Evolutionary conservation across 1,140 invertebrate genomes (phyloP).

Genomic region (Apolygus lucorum): DNA sequence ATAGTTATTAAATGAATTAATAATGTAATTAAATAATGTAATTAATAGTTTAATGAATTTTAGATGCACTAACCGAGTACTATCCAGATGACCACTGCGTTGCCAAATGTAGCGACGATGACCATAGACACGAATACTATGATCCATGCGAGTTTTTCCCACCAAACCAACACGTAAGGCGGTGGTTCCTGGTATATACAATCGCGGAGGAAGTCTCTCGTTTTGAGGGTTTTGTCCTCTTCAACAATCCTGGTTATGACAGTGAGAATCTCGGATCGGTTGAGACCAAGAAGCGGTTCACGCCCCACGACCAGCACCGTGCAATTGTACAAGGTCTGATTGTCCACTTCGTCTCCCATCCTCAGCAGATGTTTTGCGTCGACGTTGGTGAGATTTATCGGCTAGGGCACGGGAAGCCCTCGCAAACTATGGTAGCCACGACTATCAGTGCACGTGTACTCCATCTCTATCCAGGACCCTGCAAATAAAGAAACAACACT

Average conservation of each 20-base stretch:
- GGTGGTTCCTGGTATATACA: slow-evolving; percentile 25
- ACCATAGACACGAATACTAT: slow-evolving; percentile 63
- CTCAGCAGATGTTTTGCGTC: too few species aligned
- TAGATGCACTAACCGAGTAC: slow-evolving; percentile 60
- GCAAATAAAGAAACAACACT: too few species aligned
- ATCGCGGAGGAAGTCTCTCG: not conserved
- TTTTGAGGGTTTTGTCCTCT: not conserved
- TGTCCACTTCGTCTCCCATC: slow-evolving; percentile 18
- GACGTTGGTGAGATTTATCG: too few species aligned
- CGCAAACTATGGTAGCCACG: too few species aligned
- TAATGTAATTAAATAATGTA: too few species aligned
- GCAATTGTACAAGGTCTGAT: slow-evolving; percentile 11
- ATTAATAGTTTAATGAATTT: too few species aligned
- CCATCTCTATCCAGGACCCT: too few species aligned
- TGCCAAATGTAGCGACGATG: slow-evolving; percentile 67
- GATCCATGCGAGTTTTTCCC: slow-evolving; percentile 60
- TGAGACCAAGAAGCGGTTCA: slow-evolving; percentile 3
- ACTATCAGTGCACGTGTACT: too few species aligned
- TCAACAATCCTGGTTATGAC: not conserved
- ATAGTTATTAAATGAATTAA: too few species aligned
- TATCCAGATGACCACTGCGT: slow-evolving; percentile 82
- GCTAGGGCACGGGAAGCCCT: too few species aligned
- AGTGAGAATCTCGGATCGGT: not conserved
- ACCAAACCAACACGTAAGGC: slow-evolving; percentile 43
- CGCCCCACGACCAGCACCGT: slow-evolving; percentile 2